These are phyloP conservation scores for Phasia obesa DNA, from an alignment of 2,888 invertebrate species.

Conservation along the genomic window DNA sequence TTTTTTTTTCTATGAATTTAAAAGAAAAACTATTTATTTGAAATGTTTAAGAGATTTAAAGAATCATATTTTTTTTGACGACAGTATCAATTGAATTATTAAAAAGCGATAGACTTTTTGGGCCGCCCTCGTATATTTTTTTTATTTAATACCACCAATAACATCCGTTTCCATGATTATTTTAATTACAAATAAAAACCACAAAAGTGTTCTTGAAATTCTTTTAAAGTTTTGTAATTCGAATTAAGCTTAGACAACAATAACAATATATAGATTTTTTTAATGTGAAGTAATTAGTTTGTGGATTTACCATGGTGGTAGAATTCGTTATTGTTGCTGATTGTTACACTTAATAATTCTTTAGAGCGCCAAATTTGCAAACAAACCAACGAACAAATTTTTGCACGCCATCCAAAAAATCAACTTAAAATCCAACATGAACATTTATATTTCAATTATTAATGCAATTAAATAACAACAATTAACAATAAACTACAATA, in stretches of 20 bases:
- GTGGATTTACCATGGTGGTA: slow-evolving; percentile 60
- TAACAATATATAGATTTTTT: not conserved
- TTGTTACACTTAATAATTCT: slow-evolving; percentile 68
- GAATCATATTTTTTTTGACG: too few species aligned
- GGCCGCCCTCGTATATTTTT: not conserved
- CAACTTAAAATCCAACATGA: slow-evolving; percentile 12
- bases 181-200: slow-evolving; percentile 36
- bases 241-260: slow-evolving; percentile 29
- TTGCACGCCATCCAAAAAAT: slow-evolving; percentile 64
- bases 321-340: slow-evolving; percentile 45
- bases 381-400: slow-evolving; percentile 45
- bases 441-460: slow-evolving; percentile 33
- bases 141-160: slow-evolving; percentile 3
- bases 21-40: too few species aligned
- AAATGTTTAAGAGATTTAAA: too few species aligned
- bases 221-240: slow-evolving; percentile 58
- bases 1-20: too few species aligned
- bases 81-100: too few species aligned
- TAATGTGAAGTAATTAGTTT: slow-evolving; percentile 61
- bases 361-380: slow-evolving; percentile 52
- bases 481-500: slow-evolving; percentile 14
- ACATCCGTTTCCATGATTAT: slow-evolving; percentile 47
- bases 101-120: not conserved
- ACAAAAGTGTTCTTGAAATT: slow-evolving; percentile 67
- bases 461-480: slow-evolving; percentile 54